Conservation (phyloP, 2,797 vertebrate species). For the Liparis tanakae region DNA sequence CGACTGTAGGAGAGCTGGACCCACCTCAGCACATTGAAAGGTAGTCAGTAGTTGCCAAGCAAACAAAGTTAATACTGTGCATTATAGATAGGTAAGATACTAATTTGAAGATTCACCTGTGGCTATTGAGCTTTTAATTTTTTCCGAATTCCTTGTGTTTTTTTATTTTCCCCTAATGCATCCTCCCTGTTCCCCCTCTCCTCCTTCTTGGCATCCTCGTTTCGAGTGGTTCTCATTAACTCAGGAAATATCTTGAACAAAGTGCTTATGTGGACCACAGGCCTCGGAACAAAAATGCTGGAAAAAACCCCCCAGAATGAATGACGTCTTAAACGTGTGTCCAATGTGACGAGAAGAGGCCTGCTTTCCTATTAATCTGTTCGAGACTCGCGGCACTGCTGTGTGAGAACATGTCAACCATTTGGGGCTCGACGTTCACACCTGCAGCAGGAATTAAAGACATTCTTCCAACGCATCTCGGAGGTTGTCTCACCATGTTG, state of each 20-base stretch:
- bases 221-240: conserved; percentile 38
- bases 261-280: conserved; percentile 16
- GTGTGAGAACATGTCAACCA: conserved; percentile 49
- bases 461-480: conserved; percentile 2
- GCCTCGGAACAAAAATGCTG: conserved; percentile 24
- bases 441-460: conserved; percentile 34
- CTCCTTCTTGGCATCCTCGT: neutral
- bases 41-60: conserved; percentile 11
- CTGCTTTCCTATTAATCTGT: conserved; percentile 50
- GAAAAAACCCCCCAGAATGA: conserved; percentile 41
- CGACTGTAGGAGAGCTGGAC: conserved; percentile 18
- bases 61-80: conserved; percentile 1
- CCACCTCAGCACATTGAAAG: conserved; percentile 12
- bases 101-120: conserved; percentile 16
- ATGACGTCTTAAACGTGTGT: conserved; percentile 25
- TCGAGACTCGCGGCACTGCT: conserved; percentile 13
- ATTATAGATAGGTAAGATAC: neutral
- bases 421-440: conserved; percentile 52
- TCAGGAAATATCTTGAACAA: conserved; percentile 26
- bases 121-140: neutral
- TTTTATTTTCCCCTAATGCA: conserved; percentile 4
- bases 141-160: neutral
- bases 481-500: neutral
- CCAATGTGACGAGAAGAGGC: conserved; percentile 39
- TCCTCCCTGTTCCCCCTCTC: neutral